Percentiles rank a stretch among this genome's conserved stretches.
These are phyloP conservation scores for Heteronetta atricapilla DNA, from an alignment of 2,113 vertebrate genomes.

Conservation along the genomic window DNA sequence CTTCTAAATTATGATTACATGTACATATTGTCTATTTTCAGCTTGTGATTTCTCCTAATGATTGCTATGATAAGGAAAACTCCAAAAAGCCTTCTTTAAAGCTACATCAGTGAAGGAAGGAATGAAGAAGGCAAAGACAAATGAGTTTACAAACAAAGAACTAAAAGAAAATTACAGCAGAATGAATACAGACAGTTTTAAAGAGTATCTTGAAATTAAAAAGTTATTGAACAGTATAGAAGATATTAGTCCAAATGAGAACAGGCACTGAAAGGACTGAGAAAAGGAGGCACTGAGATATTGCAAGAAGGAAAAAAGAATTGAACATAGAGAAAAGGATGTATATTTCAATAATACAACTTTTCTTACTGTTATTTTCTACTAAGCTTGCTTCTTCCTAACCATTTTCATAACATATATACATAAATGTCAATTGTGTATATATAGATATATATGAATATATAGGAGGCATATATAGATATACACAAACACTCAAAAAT, in stretches of 20 bases:
- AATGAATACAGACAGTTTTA: constrained; percentile 52
- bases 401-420: constrained; percentile 58
- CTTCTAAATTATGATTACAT: neutral
- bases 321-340: constrained; percentile 33
- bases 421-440: constrained; percentile 70
- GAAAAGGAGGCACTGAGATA: constrained; percentile 56
- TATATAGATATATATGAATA: constrained; percentile 71
- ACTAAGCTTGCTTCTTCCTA: constrained; percentile 62
- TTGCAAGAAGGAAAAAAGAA: constrained; percentile 43
- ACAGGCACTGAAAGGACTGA: constrained; percentile 64
- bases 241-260: constrained; percentile 75
- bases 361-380: constrained; percentile 15
- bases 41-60: neutral
- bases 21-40: neutral
- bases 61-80: neutral
- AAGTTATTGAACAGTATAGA: constrained; percentile 67
- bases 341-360: constrained; percentile 17
- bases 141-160: constrained; percentile 54
- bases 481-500: constrained; percentile 73
- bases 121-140: constrained; percentile 57
- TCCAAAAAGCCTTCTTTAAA: neutral
- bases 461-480: constrained; percentile 76
- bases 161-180: constrained; percentile 53
- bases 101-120: neutral
- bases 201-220: constrained; percentile 47